Conservation (phyloP, 2,113 vertebrate species). For the Hystrix brachyura region DNA sequence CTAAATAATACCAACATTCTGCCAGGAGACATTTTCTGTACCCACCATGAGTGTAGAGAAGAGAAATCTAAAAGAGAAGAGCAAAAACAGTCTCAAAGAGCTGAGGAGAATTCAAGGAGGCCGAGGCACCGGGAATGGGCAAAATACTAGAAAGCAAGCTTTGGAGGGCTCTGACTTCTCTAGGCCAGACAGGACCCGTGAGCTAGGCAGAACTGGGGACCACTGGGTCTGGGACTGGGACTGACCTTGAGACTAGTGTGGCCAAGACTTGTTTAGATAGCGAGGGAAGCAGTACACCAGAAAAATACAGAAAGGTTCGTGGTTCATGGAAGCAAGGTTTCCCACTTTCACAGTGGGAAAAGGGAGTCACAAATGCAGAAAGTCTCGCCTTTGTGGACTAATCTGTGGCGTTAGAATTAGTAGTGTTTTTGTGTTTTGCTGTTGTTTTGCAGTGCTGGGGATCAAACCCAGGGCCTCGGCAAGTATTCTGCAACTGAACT, state of each 20-base stretch:
- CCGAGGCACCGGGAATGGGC: not conserved
- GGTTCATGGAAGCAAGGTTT: not conserved
- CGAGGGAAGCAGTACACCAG: not conserved
- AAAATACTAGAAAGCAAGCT: not conserved
- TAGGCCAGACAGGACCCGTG: not conserved
- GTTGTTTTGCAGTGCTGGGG: not conserved
- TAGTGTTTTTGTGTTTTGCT: not conserved
- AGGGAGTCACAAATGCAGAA: not conserved
- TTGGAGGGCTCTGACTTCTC: not conserved
- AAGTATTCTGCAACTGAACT: not conserved
- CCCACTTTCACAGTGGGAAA: not conserved
- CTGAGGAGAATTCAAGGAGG: not conserved
- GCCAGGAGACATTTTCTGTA: not conserved
- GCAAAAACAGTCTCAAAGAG: not conserved
- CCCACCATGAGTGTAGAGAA: not conserved
- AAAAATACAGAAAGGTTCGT: not conserved
- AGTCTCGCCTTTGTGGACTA: not conserved
- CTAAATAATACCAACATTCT: not conserved
- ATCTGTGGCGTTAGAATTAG: not conserved
- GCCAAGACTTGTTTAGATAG: not conserved
- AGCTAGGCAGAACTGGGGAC: not conserved
- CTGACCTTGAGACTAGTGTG: not conserved
- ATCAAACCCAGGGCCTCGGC: not conserved
- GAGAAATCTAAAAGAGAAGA: not conserved
- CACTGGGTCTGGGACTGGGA: not conserved